These are phyloP conservation scores for Mus minutoides DNA, from an alignment of 2,797 vertebrate species.

Conservation along the genomic window DNA sequence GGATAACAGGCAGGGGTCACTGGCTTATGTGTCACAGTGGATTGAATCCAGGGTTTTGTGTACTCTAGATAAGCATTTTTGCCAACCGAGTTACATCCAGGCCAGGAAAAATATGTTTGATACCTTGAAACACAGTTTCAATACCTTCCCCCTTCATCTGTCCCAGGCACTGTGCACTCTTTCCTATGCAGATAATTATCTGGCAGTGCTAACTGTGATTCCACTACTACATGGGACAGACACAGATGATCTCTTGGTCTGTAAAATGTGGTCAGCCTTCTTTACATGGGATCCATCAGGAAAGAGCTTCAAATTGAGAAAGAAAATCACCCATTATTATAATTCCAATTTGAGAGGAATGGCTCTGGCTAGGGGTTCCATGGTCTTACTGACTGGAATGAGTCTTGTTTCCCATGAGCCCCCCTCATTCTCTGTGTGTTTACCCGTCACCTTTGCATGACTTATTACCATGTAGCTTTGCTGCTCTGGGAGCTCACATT, in stretches of 20 bases:
- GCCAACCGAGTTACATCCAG: background rate
- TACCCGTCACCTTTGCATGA: accelerated
- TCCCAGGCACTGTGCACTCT: background rate
- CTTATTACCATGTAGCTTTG: background rate
- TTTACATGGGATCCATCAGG: background rate
- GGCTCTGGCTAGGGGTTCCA: background rate
- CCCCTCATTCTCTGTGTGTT: background rate
- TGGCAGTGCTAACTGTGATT: accelerated
- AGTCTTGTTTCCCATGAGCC: background rate
- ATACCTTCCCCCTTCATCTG: background rate
- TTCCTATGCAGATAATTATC: background rate
- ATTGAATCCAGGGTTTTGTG: background rate
- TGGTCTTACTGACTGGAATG: accelerated
- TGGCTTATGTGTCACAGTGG: background rate
- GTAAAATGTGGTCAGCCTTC: accelerated
- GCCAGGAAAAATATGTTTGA: background rate
- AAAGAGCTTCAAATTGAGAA: background rate
- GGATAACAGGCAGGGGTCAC: background rate
- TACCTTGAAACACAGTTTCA: background rate
- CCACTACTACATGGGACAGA: background rate
- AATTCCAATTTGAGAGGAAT: background rate
- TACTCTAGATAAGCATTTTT: background rate
- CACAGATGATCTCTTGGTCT: background rate
- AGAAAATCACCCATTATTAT: background rate
- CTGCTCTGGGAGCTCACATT: background rate